Conservation (phyloP, 1,140 invertebrate species). For the Brachystomella parvula region DNA sequence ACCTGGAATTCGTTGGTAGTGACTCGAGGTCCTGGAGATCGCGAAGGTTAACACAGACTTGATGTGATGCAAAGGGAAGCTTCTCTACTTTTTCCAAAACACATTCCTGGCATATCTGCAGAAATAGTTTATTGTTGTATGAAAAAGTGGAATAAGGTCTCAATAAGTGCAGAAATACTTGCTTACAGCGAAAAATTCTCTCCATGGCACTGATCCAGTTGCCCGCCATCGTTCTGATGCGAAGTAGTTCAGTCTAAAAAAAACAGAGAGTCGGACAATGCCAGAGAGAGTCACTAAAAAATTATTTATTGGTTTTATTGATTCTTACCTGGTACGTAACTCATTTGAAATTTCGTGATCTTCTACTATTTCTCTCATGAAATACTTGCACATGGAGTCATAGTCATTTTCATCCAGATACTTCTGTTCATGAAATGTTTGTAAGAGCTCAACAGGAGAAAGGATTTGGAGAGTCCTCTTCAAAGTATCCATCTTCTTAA, state of each 20-base stretch:
- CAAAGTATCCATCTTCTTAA: not conserved
- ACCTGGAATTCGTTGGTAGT: not conserved
- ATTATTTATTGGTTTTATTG: not conserved
- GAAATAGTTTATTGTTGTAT: no score
- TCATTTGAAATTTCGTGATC: not conserved
- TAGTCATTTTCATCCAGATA: not conserved
- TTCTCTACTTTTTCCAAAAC: not conserved
- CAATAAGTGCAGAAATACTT: no score
- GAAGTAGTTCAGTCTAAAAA: no score
- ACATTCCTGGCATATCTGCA: not conserved
- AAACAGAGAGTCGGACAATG: no score
- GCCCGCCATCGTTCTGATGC: no score
- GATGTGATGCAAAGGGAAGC: not conserved
- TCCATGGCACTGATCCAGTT: no score
- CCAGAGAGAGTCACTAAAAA: no score
- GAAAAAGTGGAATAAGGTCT: no score
- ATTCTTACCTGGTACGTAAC: not conserved
- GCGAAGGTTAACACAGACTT: not conserved
- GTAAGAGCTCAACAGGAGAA: not conserved
- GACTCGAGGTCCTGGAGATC: not conserved
- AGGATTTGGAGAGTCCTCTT: not conserved
- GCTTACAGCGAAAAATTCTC: conserved; percentile 1
- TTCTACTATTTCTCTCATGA: not conserved
- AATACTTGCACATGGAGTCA: not conserved
- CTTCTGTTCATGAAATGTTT: not conserved